Percentiles rank a stretch among this genome's conserved stretches.
Conservation (phyloP, 1,140 invertebrate species). For the Apis mellifera region DNA sequence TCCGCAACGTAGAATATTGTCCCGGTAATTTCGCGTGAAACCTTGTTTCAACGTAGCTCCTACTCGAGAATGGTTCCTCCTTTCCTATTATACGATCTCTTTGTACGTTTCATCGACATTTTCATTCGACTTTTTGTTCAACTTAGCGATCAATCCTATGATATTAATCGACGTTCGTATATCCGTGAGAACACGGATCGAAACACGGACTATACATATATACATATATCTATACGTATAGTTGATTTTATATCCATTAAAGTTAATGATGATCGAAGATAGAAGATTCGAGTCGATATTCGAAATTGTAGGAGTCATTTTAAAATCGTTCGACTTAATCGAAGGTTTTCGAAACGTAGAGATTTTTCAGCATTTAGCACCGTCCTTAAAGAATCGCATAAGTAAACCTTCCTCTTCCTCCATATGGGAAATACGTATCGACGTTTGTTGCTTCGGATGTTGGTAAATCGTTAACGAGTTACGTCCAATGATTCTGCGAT, state of each 20-base stretch:
- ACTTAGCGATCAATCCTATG: not conserved
- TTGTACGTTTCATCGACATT: not conserved
- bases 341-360: slow-evolving; percentile 48
- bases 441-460: not conserved
- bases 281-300: slow-evolving; percentile 6
- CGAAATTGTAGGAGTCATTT: slow-evolving; percentile 3
- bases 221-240: not conserved
- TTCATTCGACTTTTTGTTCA: not conserved
- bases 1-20: not conserved
- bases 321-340: not conserved
- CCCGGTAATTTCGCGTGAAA: not conserved
- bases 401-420: slow-evolving; percentile 6
- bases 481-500: slow-evolving; percentile 1
- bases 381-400: slow-evolving; percentile 57
- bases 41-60: slow-evolving; percentile 20
- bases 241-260: slow-evolving; percentile 11
- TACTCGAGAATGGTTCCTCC: slow-evolving; percentile 1
- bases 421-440: not conserved
- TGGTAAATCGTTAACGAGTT: not conserved
- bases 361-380: slow-evolving; percentile 58
- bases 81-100: slow-evolving; percentile 12
- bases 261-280: not conserved
- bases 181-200: not conserved
- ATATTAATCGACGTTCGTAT: slow-evolving; percentile 4
- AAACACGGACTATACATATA: not conserved